Conservation (phyloP, 2,797 vertebrate genomes). For the Bradypus variegatus region DNA sequence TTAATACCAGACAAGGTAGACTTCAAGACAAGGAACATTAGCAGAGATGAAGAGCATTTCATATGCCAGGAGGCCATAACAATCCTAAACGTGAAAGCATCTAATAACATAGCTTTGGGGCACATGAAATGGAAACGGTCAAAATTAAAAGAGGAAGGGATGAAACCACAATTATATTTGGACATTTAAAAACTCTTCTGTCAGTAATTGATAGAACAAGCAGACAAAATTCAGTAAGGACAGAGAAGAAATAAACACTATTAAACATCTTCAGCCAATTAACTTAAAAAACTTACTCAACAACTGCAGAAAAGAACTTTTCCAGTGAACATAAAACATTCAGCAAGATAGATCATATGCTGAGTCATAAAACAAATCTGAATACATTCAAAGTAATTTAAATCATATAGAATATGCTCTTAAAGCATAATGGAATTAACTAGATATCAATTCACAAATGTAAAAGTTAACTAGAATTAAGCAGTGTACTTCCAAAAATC, state of each 20-base stretch:
- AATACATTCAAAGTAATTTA: not conserved
- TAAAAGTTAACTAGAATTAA: conserved; percentile 18
- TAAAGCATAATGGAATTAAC: not conserved
- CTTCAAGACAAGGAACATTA: not conserved
- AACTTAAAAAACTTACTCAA: not conserved
- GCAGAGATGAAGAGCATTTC: not conserved
- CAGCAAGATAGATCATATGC: no score
- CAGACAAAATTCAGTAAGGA: no score
- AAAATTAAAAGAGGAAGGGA: not conserved
- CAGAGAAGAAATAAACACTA: no score
- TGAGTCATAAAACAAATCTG: not conserved
- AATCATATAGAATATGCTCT: not conserved
- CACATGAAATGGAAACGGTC: not conserved
- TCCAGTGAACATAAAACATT: no score
- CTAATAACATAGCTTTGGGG: not conserved
- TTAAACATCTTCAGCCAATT: not conserved
- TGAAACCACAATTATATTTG: no score
- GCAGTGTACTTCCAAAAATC: not conserved
- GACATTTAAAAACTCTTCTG: no score
- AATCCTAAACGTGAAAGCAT: no score
- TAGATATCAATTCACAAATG: not conserved
- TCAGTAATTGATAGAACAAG: no score
- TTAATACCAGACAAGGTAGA: not conserved
- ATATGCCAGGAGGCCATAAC: not conserved
- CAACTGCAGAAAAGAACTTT: not conserved